A percentile compares a stretch with the other conserved stretches of the same genome.
phyloP scores from a whole-genome alignment of 2,113 vertebrate species.

The Tenrec ecaudatus region DNA sequence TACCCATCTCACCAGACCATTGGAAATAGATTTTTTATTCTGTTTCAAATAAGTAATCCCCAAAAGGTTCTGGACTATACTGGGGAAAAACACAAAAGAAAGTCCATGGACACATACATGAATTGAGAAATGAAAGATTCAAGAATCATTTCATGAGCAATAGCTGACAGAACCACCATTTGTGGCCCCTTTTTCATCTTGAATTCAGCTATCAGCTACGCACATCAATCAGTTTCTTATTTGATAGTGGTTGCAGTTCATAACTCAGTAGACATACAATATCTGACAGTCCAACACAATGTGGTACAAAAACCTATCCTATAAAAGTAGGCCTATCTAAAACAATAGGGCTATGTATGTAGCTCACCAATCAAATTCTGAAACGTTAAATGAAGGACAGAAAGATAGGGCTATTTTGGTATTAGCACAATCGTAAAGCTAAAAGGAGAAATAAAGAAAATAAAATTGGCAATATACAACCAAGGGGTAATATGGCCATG shows the following conservation, averaged over 20 bases:
- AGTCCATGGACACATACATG: constrained; percentile 11
- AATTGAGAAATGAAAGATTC: constrained; percentile 45
- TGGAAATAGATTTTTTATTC: constrained; percentile 58
- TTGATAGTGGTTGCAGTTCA: constrained; percentile 57
- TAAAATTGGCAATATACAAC: constrained; percentile 6
- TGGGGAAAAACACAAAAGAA: constrained; percentile 42
- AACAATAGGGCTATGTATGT: neutral
- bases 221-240: constrained; percentile 56
- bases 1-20: neutral
- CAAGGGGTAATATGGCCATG: neutral
- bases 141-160: constrained; percentile 56
- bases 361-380: constrained; percentile 28
- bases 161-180: constrained; percentile 34
- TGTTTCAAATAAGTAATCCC: constrained; percentile 41
- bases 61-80: neutral
- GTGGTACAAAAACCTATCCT: constrained; percentile 41
- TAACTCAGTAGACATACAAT: constrained; percentile 47
- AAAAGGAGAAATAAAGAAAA: constrained; percentile 1
- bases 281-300: constrained; percentile 31
- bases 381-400: constrained; percentile 23
- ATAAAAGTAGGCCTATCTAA: constrained; percentile 38
- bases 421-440: constrained; percentile 27
- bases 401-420: constrained; percentile 35
- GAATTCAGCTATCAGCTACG: constrained; percentile 42
- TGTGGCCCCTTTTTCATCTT: constrained; percentile 30